Percentiles rank a stretch among this genome's conserved stretches.
These are phyloP conservation scores for Lepidochrysops patricia DNA, from an alignment of 2,888 invertebrate species.

Conservation along the genomic window DNA sequence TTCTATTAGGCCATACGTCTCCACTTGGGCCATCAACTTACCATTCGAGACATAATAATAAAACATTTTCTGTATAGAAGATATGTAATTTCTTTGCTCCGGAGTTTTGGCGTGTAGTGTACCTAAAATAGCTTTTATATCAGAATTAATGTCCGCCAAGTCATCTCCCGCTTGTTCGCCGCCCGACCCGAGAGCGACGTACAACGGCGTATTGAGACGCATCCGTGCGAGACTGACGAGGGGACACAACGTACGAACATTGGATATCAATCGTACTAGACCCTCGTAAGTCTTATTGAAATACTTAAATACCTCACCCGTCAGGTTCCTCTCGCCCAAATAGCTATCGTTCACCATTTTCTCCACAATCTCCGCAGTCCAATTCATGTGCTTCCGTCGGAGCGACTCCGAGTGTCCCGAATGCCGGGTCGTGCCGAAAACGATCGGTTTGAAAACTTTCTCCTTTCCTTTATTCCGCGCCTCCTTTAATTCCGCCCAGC, in stretches of 20 bases:
- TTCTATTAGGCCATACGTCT: conserved; percentile 76
- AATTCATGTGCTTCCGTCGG: conserved; percentile 75
- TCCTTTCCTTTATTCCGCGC: conserved; percentile 56
- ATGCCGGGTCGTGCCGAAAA: conserved; percentile 84
- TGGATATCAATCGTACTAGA: conserved; percentile 82
- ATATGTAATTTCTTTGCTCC: conserved; percentile 82
- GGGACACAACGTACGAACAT: conserved; percentile 87
- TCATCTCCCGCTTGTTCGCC: conserved; percentile 55
- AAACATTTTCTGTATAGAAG: conserved; percentile 87
- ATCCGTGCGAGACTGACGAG: conserved; percentile 78
- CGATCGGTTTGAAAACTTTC: conserved; percentile 66
- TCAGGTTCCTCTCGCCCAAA: conserved; percentile 77
- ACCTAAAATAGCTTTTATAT: conserved; percentile 86
- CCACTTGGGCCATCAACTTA: conserved; percentile 60
- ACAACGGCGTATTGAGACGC: conserved; percentile 79
- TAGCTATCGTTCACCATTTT: conserved; percentile 77
- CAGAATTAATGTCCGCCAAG: conserved; percentile 72
- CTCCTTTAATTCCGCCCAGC: conserved; percentile 71
- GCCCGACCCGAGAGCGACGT: conserved; percentile 80
- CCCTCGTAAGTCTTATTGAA: conserved; percentile 82
- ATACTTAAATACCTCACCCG: conserved; percentile 75
- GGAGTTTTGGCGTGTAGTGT: conserved; percentile 81
- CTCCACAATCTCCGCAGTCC: conserved; percentile 79
- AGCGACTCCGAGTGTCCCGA: conserved; percentile 79
- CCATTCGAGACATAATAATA: conserved; percentile 88